phyloP scores from a whole-genome alignment of 2,797 vertebrate genomes.

The Characodon lateralis region DNA sequence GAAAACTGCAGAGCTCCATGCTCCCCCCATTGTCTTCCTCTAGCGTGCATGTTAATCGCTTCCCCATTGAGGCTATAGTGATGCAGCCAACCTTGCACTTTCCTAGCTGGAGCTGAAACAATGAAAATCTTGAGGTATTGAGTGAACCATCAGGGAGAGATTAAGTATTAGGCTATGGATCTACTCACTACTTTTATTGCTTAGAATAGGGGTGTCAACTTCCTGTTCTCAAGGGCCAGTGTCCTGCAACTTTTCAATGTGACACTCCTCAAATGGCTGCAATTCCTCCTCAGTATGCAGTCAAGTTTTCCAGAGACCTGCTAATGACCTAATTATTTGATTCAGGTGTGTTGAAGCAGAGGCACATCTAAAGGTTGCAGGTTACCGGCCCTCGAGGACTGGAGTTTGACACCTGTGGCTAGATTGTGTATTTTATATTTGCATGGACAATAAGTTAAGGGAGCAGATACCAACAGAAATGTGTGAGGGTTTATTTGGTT shows the following conservation, averaged over 20 bases:
- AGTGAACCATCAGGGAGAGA: conserved; percentile 37
- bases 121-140: conserved; percentile 59
- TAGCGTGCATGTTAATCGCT: conserved; percentile 61
- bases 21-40: conserved; percentile 51
- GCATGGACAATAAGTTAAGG: background rate
- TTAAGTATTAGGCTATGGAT: conserved; percentile 33
- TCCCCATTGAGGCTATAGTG: conserved; percentile 36
- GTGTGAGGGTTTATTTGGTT: background rate
- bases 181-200: background rate
- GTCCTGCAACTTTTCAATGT: no score
- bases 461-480: conserved; percentile 2
- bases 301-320: no score
- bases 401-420: no score
- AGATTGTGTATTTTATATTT: background rate
- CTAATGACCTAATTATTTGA: no score
- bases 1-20: conserved; percentile 43
- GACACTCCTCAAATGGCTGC: no score
- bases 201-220: no score
- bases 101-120: conserved; percentile 61
- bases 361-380: no score
- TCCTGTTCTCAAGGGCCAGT: no score
- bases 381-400: no score
- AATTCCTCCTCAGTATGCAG: no score
- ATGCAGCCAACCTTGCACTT: conserved; percentile 52
- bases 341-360: no score